Conservation (phyloP, 1,140 invertebrate species). For the Philotrypesis tridentata region DNA sequence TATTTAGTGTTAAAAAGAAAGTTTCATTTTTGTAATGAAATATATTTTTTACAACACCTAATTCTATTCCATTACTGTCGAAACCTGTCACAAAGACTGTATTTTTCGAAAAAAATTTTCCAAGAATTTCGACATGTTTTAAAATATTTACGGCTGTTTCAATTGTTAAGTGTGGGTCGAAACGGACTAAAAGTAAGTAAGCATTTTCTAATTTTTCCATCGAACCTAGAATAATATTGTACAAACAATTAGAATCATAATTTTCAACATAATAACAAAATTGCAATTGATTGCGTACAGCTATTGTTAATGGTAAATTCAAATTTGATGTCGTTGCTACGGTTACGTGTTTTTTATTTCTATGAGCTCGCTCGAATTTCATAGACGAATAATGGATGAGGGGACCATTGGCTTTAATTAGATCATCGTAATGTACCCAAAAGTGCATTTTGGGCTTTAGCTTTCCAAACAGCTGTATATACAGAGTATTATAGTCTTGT, state of each 20-base stretch:
- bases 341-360: slow-evolving; percentile 44
- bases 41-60: too few relatives aligned
- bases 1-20: too few relatives aligned
- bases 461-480: slow-evolving; percentile 44
- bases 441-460: slow-evolving; percentile 54
- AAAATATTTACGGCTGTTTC: not conserved
- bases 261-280: slow-evolving; percentile 31
- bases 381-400: slow-evolving; percentile 52
- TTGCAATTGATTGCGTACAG: slow-evolving; percentile 49
- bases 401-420: slow-evolving; percentile 48
- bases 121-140: too few relatives aligned
- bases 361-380: slow-evolving; percentile 52
- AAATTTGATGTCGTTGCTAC: slow-evolving; percentile 20
- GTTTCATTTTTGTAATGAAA: too few relatives aligned
- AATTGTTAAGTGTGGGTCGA: not conserved
- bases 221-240: slow-evolving; percentile 36
- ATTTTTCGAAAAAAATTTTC: too few relatives aligned
- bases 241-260: not conserved
- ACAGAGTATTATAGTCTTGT: slow-evolving; percentile 39
- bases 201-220: slow-evolving; percentile 6
- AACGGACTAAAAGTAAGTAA: not conserved
- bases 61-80: too few relatives aligned
- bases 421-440: slow-evolving; percentile 44
- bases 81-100: too few relatives aligned
- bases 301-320: slow-evolving; percentile 47